Evolutionary conservation across 2,113 vertebrate species (phyloP), one percentile per base, ranked within the genome.

Genomic region (Eptesicus fuscus): DNA sequence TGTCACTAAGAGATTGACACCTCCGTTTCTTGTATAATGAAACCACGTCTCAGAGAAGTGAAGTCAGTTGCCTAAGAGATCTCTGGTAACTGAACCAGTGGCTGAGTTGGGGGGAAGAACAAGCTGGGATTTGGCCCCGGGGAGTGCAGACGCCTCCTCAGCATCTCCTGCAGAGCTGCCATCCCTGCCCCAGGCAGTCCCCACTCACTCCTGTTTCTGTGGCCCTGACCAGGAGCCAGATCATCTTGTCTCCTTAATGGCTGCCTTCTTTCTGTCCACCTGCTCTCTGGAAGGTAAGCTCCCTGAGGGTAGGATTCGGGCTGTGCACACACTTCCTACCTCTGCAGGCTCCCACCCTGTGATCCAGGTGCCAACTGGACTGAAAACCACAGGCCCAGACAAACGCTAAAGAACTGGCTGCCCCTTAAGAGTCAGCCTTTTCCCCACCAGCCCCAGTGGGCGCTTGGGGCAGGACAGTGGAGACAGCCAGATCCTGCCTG

Each of bases 81-180:
- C 35, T 2, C 32, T 53, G 25, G 63, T 63, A 7, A 65, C 28
- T 7, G 25, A 35, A 12, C 17, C 25, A 1, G 35, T 16, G 35
- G n/a, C 77, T 2, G 14, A 59, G 25, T n/a, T 2, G 2, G 51
- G 12, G 35, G 5, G 16, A 22, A 16, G 42, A 25, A 76, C 14
- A 22, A 25, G 83, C 28, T 22, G 47, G 35, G 37, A n/a, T 28
- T 7, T 28, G 25, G 51, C 28, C 44, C n/a, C 2, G 0, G 40
- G 44, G 16, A 2, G 20, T 11, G 40, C 0, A 25, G 32, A 9
- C 0, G 1, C 37, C 49, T 1, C 44, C 17, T 49, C 7, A 28
- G 77, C n/a, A 67, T 9, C 7, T 17, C 9, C 42, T 8, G 47
- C n/a, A 23, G 61, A 30, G 78, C 35, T 40, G 9, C 35, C 37